Percentiles rank a stretch among this genome's conserved stretches.
phyloP scores from a whole-genome alignment of 2,113 vertebrate genomes.

The Brachionichthys hirsutus region DNA sequence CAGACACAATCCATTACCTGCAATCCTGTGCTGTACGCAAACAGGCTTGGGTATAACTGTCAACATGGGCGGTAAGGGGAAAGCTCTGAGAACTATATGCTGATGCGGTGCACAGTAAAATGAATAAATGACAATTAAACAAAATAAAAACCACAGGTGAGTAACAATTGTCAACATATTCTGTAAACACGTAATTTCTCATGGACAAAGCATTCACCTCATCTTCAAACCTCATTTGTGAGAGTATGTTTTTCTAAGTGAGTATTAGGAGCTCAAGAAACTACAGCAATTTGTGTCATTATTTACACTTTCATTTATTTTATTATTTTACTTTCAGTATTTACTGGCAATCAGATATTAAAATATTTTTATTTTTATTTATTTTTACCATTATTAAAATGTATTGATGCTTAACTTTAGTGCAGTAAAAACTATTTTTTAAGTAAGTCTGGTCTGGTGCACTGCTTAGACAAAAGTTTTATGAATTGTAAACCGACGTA shows the following conservation, averaged over 20 bases:
- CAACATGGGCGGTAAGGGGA: too few relatives aligned
- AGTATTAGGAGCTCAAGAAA: too few relatives aligned
- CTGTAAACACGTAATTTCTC: too few relatives aligned
- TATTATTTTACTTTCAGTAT: too few relatives aligned
- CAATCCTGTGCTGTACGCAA: background rate
- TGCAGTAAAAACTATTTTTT: background rate
- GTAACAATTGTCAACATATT: too few relatives aligned
- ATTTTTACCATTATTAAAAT: too few relatives aligned
- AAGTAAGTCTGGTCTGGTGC: background rate
- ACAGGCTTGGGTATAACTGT: background rate
- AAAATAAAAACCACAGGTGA: background rate
- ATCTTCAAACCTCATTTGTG: too few relatives aligned
- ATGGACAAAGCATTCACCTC: too few relatives aligned
- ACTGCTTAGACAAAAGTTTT: slow-evolving; percentile 1
- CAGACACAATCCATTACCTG: background rate
- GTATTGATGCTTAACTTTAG: background rate
- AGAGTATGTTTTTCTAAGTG: too few relatives aligned
- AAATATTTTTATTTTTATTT: background rate
- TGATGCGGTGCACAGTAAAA: background rate
- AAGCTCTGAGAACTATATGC: background rate
- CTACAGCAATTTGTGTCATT: too few relatives aligned
- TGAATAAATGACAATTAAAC: background rate
- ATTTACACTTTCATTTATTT: too few relatives aligned
- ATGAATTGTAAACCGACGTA: slow-evolving; percentile 32
- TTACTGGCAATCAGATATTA: background rate